Base-by-base conservation (phyloP, 2,113 vertebrate species). In the Anser brachyrhynchus region DNA sequence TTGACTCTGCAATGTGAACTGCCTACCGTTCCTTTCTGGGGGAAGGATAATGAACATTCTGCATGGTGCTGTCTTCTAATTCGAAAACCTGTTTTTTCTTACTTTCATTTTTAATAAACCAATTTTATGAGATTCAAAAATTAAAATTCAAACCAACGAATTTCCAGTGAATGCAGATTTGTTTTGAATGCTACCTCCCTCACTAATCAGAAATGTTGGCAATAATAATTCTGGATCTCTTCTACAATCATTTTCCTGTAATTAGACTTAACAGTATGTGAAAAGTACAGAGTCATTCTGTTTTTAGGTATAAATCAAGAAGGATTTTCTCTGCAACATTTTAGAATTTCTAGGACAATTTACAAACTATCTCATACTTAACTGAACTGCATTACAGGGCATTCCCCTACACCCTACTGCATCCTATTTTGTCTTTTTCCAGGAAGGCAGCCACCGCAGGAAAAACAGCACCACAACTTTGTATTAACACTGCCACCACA, bases 361-460 rank as follows among this genome's bases (percentile, higher is more conserved):
- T 29, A 3, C 10, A 67, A 17, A 8, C 10, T 39, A 6, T 39
- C 19, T 37, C 6, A 69, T 81, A 19, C 39, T 46, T 12, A 11
- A 18, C 33, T 75, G 43, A 12, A 54, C 10, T 57, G 17, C 6
- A 1, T 43, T 65, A 1, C 7, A 71, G 57, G 8, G 5, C 18
- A 41, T 41, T 13, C 29, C 23, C 5, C 9, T 62, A 51, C 19
- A 19, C 54, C 37, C 43, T 10, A 4, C 12, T 9, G 17, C 10
- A 2, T 4, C 37, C 25, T 7, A 2, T 4, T 37, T 14, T 7
- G 3, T 17, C 22, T 29, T 72, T 35, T 19, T 46, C 44, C 92
- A 93, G 58, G 43, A 91, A 21, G 41, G 57, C 70, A 88, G 65
- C 76, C 65, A 66, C 71, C 25, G 2, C 88, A 84, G 80, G 58